Evolutionary conservation across 2,113 vertebrate genomes (phyloP).

Genomic region (Saccopteryx leptura): DNA sequence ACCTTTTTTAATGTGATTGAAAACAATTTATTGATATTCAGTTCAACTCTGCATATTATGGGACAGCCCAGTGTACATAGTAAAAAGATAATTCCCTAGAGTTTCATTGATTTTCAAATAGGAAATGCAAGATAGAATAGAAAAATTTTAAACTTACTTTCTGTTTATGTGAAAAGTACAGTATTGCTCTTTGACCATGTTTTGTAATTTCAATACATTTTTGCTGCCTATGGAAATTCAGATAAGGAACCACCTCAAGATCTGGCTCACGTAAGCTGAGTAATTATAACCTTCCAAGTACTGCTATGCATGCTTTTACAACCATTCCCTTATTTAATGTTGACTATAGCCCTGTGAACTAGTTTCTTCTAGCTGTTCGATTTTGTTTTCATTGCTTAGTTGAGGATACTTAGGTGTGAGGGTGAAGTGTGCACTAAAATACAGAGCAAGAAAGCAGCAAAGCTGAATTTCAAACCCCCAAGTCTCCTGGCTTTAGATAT

Average conservation of each 20-base stretch:
- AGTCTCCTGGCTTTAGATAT: neutral
- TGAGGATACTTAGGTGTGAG: neutral
- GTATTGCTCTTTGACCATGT: neutral
- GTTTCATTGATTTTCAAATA: constrained; percentile 47
- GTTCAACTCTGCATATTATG: neutral
- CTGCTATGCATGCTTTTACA: neutral
- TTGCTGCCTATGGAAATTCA: neutral
- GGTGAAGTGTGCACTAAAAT: neutral
- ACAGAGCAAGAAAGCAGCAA: neutral
- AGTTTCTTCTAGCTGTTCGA: neutral
- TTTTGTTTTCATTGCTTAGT: neutral
- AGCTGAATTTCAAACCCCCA: neutral
- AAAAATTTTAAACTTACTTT: neutral
- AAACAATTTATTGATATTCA: constrained; percentile 32
- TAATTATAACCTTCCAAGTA: neutral
- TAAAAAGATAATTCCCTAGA: neutral
- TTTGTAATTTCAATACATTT: constrained; percentile 2
- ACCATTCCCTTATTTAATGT: neutral
- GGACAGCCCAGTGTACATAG: neutral
- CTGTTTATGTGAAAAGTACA: neutral
- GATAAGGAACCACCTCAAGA: neutral
- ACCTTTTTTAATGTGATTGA: neutral
- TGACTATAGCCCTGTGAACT: neutral
- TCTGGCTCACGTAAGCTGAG: neutral
- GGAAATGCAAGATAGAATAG: neutral